Conservation (phyloP, 2,797 vertebrate species). For the Strix occidentalis region DNA sequence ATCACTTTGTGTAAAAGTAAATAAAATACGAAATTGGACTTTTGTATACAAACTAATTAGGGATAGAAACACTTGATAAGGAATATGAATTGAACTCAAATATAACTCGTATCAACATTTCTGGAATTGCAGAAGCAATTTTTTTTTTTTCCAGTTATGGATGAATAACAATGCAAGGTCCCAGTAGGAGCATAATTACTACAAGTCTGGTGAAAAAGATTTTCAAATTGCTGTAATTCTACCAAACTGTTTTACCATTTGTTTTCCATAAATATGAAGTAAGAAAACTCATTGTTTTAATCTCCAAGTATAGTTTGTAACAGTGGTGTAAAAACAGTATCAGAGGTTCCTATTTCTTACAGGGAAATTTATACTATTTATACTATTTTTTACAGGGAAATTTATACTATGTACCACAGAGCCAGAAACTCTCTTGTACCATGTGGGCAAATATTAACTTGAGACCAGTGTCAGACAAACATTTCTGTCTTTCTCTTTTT, state of each 20-base stretch:
- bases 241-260: not conserved
- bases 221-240: not conserved
- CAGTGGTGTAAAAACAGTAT: not conserved
- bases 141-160: not conserved
- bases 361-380: not conserved
- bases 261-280: not conserved
- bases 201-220: not conserved
- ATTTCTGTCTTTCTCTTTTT: not conserved
- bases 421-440: not conserved
- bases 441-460: not conserved
- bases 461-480: not conserved
- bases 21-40: not conserved
- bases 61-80: not conserved
- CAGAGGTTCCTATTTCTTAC: not conserved
- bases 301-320: not conserved
- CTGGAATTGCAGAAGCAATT: not conserved
- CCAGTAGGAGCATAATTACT: not conserved
- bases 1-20: slow-evolving; percentile 4
- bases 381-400: not conserved
- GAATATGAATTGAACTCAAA: not conserved
- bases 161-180: not conserved
- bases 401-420: not conserved
- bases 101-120: not conserved
- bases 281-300: not conserved
- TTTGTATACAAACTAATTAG: not conserved